Evolutionary conservation across 2,888 invertebrate genomes (phyloP), one percentile per base, ranked within the genome.

Genomic region (Drosophila gaucha): DNA sequence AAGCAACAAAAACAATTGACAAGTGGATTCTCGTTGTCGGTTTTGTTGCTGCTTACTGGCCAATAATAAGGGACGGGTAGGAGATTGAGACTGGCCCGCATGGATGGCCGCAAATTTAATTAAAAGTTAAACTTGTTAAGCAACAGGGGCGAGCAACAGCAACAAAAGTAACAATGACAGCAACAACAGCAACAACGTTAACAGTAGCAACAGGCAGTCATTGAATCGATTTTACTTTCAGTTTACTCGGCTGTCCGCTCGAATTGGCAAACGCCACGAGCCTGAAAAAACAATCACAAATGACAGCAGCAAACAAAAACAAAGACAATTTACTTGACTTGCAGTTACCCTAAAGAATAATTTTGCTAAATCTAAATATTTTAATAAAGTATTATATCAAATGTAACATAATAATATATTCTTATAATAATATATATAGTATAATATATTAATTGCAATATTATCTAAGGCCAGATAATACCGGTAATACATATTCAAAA

Each of bases 81-180:
- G 22, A 28, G 58, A 31, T 8, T 24, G 24, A 41, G 35, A 10
- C 6, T 35, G 39, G 39, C 14, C 57, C 46, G 57, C 72, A 59
- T 59, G 59, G 65, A 73, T 73, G 78, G 80, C 57, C 64, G 60
- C 35, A 70, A 86, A 84, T 86, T 86, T 82, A 82, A 82, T 82
- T 82, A 82, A 86, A 84, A 82, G 80, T 86, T 80, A 86, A 86
- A 80, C 85, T 86, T 75, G 84, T 73, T 80, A 80, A 65, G 56
- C 76, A 72, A 57, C 57, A 57, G 59, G 36, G 64, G 67, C 54
- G 49, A 56, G 6, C 57, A 41, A 9, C 51, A 71, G 16, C 35
- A 36, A 24, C 26, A 57, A 6, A 8, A 47, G 39, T n/a, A 57
- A n/a, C 9, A 44, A 18, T 28, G 46, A 31, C 28, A 36, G 41